These are phyloP conservation scores for Vollenhovia emeryi DNA, from an alignment of 1,140 invertebrate species.

Conservation along the genomic window DNA sequence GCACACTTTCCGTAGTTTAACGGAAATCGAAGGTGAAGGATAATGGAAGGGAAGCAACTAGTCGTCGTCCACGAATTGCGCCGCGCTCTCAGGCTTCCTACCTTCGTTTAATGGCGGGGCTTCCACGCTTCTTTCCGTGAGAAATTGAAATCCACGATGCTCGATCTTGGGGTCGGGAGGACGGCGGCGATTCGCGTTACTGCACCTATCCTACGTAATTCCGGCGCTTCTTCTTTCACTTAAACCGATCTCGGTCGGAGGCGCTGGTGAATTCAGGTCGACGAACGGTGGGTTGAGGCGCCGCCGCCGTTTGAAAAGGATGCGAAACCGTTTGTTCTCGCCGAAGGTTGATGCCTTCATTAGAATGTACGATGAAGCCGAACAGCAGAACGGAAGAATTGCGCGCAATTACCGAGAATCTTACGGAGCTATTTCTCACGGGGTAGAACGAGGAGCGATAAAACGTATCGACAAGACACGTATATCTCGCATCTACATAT, in stretches of 20 bases:
- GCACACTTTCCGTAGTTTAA: conserved; percentile 27
- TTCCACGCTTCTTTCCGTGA: conserved; percentile 52
- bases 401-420: conserved; percentile 35
- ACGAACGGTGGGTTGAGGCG: conserved; percentile 10
- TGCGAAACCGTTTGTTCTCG: conserved; percentile 56
- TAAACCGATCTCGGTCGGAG: conserved; percentile 46
- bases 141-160: conserved; percentile 64
- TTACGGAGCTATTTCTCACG: conserved; percentile 36
- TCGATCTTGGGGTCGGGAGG: conserved; percentile 23
- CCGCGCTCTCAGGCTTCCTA: background rate
- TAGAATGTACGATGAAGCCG: conserved; percentile 56
- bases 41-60: conserved; percentile 65
- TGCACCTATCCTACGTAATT: conserved; percentile 58
- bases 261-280: conserved; percentile 42
- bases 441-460: conserved; percentile 25
- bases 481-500: background rate
- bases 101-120: conserved; percentile 29
- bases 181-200: conserved; percentile 51
- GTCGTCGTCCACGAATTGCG: conserved; percentile 54
- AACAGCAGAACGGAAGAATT: conserved; percentile 48
- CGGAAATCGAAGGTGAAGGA: conserved; percentile 59
- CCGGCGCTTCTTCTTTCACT: conserved; percentile 57
- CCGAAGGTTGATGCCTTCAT: conserved; percentile 55
- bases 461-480: conserved; percentile 38
- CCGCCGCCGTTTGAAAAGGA: conserved; percentile 42